These are phyloP conservation scores for Poecilia latipinna DNA, from an alignment of 2,113 vertebrate genomes.

Conservation along the genomic window DNA sequence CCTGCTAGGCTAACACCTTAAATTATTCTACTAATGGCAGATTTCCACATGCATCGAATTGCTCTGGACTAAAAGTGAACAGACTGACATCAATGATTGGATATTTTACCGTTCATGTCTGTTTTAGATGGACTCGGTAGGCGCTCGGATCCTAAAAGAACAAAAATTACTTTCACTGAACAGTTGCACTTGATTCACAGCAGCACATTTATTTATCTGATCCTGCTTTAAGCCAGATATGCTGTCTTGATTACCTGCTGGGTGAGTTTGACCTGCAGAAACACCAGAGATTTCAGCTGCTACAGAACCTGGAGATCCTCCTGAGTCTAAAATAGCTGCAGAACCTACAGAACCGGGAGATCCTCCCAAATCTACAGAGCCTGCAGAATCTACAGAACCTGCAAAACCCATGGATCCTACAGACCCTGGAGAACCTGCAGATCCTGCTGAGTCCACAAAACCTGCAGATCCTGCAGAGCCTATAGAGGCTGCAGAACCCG, in stretches of 20 bases:
- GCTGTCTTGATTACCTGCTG: slow-evolving; percentile 26
- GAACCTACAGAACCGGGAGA: too few relatives aligned
- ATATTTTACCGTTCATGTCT: slow-evolving; percentile 24
- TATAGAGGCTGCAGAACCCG: too few relatives aligned
- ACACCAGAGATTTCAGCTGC: slow-evolving; percentile 16
- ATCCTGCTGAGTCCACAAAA: too few relatives aligned
- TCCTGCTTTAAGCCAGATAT: not conserved
- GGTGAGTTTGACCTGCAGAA: slow-evolving; percentile 30
- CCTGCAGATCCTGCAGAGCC: too few relatives aligned
- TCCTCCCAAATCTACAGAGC: too few relatives aligned
- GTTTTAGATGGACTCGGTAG: slow-evolving; percentile 8
- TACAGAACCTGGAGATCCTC: slow-evolving; percentile 12
- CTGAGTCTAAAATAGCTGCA: too few relatives aligned
- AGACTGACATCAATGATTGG: not conserved
- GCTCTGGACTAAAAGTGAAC: not conserved
- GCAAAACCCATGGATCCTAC: too few relatives aligned
- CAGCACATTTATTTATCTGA: not conserved
- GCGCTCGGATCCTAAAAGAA: slow-evolving; percentile 13
- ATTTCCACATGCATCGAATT: not conserved
- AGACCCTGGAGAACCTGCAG: too few relatives aligned
- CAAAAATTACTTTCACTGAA: not conserved
- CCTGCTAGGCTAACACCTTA: too few relatives aligned
- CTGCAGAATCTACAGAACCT: too few relatives aligned
- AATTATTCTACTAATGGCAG: not conserved
- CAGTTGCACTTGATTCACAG: not conserved